A percentile compares a stretch with the other conserved stretches of the same genome.
phyloP scores from a whole-genome alignment of 2,113 vertebrate species.

The Conger conger region DNA sequence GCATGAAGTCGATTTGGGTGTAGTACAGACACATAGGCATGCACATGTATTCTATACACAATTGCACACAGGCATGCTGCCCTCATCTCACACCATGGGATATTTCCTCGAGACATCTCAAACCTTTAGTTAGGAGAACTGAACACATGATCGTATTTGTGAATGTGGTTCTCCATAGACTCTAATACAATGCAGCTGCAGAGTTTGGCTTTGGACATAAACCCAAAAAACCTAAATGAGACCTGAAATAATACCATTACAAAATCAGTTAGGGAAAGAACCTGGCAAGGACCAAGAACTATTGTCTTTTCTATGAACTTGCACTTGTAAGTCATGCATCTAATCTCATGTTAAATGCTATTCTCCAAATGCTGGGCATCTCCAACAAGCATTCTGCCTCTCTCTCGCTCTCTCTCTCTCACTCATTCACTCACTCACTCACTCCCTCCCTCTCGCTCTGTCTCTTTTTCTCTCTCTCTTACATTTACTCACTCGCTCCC shows the following conservation, averaged over 20 bases:
- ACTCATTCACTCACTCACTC: neutral
- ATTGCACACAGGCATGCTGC: neutral
- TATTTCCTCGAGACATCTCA: neutral
- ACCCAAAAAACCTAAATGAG: neutral
- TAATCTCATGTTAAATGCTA: constrained; percentile 43
- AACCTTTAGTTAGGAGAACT: neutral
- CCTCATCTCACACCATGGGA: too few relatives aligned
- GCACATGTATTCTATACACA: neutral
- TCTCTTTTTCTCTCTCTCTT: constrained; percentile 6
- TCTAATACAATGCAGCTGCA: neutral
- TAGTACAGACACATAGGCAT: too few relatives aligned
- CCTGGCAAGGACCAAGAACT: neutral
- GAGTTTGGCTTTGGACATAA: neutral
- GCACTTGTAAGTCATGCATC: constrained; percentile 29
- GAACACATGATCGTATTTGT: neutral
- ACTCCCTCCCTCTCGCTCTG: constrained; percentile 47
- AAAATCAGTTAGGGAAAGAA: neutral
- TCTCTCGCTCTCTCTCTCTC: constrained; percentile 30
- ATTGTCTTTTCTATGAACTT: neutral
- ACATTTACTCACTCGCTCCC: too few relatives aligned
- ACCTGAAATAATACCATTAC: neutral
- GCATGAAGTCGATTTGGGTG: too few relatives aligned
- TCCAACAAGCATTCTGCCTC: constrained; percentile 34
- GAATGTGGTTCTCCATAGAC: neutral
- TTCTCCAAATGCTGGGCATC: constrained; percentile 46